These are phyloP conservation scores for Cremastobaeus sp. DNA, from an alignment of 2,888 invertebrate species.

Conservation along the genomic window DNA sequence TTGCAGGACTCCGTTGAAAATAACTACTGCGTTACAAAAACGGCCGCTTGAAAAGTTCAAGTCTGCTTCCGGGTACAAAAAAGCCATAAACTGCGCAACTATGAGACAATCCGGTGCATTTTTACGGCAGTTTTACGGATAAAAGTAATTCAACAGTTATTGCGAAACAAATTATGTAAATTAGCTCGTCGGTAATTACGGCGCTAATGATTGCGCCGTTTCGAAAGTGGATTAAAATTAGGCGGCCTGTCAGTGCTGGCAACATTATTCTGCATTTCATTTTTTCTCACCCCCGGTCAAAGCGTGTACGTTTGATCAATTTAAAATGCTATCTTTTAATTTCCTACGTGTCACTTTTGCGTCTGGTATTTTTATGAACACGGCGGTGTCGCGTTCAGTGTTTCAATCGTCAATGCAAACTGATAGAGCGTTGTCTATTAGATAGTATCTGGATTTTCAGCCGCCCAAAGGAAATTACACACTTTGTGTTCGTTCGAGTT, in stretches of 20 bases:
- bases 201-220: no score
- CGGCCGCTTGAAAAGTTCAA: no score
- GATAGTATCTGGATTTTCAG: slow-evolving; percentile 66
- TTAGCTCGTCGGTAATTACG: no score
- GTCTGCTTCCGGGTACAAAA: no score
- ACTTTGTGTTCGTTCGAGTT: slow-evolving; percentile 50
- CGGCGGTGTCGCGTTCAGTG: slow-evolving; percentile 69
- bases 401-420: slow-evolving; percentile 68
- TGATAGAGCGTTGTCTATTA: slow-evolving; percentile 65
- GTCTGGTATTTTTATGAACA: slow-evolving; percentile 74
- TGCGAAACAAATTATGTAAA: no score
- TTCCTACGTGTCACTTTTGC: slow-evolving; percentile 75
- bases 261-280: slow-evolving; percentile 32
- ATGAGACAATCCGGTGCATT: no score
- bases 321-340: slow-evolving; percentile 77
- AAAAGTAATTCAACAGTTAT: no score
- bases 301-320: slow-evolving; percentile 71
- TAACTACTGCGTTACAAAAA: no score
- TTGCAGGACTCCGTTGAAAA: no score
- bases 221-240: slow-evolving; percentile 29
- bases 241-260: slow-evolving; percentile 1
- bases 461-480: slow-evolving; percentile 61
- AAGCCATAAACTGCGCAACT: no score
- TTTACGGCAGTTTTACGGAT: no score
- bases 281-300: slow-evolving; percentile 51